Evolutionary conservation across 2,797 vertebrate species (phyloP).

Genomic region (Periophthalmus magnuspinnatus): DNA sequence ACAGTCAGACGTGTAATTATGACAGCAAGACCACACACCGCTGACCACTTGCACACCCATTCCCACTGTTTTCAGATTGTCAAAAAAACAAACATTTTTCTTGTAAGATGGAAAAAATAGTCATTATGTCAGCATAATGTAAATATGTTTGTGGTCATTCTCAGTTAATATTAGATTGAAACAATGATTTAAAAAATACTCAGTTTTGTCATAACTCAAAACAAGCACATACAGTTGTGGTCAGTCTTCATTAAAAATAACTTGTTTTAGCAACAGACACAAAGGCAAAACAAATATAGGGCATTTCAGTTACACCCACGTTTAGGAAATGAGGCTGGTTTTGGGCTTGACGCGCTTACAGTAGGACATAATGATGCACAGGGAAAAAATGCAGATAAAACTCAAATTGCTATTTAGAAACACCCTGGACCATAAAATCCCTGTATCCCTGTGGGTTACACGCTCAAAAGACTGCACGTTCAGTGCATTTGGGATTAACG

Average conservation of each 20-base stretch:
- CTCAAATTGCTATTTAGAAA: conserved; percentile 53
- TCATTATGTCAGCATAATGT: conserved; percentile 38
- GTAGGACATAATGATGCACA: conserved; percentile 59
- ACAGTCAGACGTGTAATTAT: conserved; percentile 58
- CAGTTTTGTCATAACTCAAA: background rate
- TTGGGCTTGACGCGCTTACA: conserved; percentile 48
- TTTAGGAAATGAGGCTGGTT: conserved; percentile 65
- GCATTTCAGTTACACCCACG: conserved; percentile 66
- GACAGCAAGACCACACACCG: conserved; percentile 47
- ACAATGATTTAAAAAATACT: background rate
- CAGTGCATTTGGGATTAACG: conserved; percentile 43
- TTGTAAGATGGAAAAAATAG: conserved; percentile 29
- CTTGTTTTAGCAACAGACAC: conserved; percentile 54
- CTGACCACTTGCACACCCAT: conserved; percentile 29
- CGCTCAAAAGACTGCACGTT: conserved; percentile 36
- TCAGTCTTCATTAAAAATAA: conserved; percentile 51
- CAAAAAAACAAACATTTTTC: conserved; percentile 33
- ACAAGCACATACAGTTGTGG: background rate
- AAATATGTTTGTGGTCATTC: conserved; percentile 24
- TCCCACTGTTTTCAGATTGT: conserved; percentile 22
- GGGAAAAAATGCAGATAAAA: conserved; percentile 62
- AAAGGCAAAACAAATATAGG: conserved; percentile 34
- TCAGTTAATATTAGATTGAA: background rate
- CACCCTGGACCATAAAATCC: conserved; percentile 53
- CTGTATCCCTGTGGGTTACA: conserved; percentile 43